Base-by-base conservation (phyloP, 2,888 invertebrate genomes). In the Lymantria monacha region DNA sequence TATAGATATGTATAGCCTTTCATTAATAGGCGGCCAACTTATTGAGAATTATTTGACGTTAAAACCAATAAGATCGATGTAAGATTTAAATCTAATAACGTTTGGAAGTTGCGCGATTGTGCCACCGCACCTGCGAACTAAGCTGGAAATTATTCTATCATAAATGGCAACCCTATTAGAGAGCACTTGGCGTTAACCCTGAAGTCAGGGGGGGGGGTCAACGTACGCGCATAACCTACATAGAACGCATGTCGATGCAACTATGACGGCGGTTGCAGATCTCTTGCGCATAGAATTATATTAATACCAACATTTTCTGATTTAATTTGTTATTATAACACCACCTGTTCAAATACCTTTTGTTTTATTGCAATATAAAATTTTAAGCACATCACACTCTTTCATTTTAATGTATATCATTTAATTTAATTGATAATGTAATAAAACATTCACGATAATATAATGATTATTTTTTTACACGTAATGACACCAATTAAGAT, bases 131-230 rank as follows among this genome's bases (percentile, higher is more conserved):
- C 22, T 22, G 5, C 5, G 2, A 22, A 22, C 22, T 22, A 22
- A 5, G 2, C 22, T 22, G 22, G 22, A 5, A 3, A 22, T 22
- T 22, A 22, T 22, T 22, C 22, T 22, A 22, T 22, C 22, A 22
- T 22, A 22, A 10, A 33, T 60, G 52, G 37, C 55, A 72, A 53
- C 73, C 65, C 72, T 73, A 70, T 57, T 62, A 58, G 72, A 44
- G 44, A 61, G 57, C 59, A 68, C 66, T 68, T 66, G 57, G 69
- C 66, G 67, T 75, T 90, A 89, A 88, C 91, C 91, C 87, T 91
- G 91, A 89, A 85, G 85, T 76, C 85, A 87, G 81, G 70, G 87
- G 85, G 51, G 82, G 83, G 88, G 22, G 86, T 90, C 89, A 80
- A 83, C 75, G 89, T 74, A 74, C 91, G 83, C 83, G 70, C 77